Evolutionary conservation across 2,113 vertebrate species (phyloP).

Genomic region (Pachyramphus minor): DNA sequence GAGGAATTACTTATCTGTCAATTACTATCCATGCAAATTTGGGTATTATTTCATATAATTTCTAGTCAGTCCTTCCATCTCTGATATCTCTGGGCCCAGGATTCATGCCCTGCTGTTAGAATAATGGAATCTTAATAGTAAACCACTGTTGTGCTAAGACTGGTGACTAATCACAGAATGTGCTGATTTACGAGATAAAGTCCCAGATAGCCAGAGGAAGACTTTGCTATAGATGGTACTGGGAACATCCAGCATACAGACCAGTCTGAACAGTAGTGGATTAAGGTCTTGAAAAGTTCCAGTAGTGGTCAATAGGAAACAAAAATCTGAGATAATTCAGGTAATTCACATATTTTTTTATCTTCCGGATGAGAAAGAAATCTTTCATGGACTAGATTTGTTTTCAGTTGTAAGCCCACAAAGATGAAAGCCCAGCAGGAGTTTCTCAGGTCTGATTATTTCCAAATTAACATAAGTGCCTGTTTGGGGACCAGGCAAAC

Average conservation of each 20-base stretch:
- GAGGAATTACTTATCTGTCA: neutral
- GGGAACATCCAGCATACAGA: neutral
- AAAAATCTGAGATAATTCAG: neutral
- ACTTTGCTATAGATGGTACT: neutral
- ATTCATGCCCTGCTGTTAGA: neutral
- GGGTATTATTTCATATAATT: neutral
- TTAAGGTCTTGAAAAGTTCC: neutral
- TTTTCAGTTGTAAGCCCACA: neutral
- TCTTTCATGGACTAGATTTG: neutral
- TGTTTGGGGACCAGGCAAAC: neutral
- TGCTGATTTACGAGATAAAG: neutral
- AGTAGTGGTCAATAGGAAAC: neutral
- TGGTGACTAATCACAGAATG: neutral
- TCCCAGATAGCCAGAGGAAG: neutral
- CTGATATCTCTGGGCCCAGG: neutral
- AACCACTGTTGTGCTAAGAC: neutral
- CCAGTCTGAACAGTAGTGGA: neutral
- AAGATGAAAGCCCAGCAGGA: neutral
- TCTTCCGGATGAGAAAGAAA: neutral
- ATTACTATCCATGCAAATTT: neutral
- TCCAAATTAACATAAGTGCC: neutral
- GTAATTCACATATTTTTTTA: rapidly evolving
- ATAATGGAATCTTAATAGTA: neutral
- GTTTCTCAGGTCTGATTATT: neutral
- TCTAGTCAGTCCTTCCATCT: neutral